These are phyloP conservation scores for Gephyroberyx darwinii DNA, from an alignment of 2,797 vertebrate genomes.

Conservation along the genomic window DNA sequence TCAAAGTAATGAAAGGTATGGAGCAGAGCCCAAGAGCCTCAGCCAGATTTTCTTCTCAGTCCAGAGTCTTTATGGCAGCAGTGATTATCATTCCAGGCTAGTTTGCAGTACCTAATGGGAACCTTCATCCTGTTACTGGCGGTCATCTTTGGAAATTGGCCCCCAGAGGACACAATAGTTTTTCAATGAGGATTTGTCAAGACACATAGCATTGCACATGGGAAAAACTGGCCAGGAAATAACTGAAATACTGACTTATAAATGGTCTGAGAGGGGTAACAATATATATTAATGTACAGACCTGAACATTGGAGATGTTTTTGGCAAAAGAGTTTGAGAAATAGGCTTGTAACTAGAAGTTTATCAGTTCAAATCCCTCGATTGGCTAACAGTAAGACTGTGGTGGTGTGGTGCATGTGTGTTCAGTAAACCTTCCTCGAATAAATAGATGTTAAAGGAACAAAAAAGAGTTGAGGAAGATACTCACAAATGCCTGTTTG, in stretches of 20 bases:
- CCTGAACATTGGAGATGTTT: background rate
- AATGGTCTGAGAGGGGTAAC: too few species aligned
- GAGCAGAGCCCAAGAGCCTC: background rate
- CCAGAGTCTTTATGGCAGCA: slow-evolving; percentile 7
- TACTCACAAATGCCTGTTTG: too few species aligned
- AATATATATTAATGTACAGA: background rate
- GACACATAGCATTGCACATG: background rate
- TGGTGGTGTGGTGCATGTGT: too few species aligned
- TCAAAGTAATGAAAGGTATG: background rate
- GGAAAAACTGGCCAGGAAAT: slow-evolving; percentile 7
- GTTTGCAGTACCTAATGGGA: background rate
- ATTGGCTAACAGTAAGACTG: background rate
- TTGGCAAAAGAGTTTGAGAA: background rate
- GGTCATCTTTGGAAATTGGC: slow-evolving; percentile 16
- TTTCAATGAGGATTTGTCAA: slow-evolving; percentile 10
- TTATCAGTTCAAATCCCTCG: background rate
- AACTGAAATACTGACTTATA: slow-evolving; percentile 14
- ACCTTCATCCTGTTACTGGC: background rate
- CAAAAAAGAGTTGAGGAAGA: too few species aligned
- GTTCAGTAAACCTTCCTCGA: too few species aligned
- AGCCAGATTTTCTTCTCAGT: background rate
- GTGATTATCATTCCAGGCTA: slow-evolving; percentile 9
- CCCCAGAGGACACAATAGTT: slow-evolving; percentile 9
- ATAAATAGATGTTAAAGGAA: too few species aligned
- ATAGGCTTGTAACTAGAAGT: background rate